Evolutionary conservation across 2,888 invertebrate species (phyloP), one percentile per base, ranked within the genome.

Genomic region (Dryobota labecula): DNA sequence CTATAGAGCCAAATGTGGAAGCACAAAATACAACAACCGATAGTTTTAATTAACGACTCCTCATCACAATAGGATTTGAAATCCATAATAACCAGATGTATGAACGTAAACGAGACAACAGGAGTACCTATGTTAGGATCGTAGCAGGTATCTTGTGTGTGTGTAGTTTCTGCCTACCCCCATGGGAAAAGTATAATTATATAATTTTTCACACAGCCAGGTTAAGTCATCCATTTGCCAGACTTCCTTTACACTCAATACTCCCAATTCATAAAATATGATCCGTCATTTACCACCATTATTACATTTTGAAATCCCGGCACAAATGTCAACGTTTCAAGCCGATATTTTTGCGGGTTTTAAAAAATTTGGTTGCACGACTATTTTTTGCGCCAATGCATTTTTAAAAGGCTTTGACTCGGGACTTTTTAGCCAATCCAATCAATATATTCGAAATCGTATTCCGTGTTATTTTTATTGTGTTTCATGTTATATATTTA

Each of bases 391-490:
- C 45, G 43, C 53, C 60, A 41, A 70, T 84, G 74, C 68, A 81
- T 84, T 83, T 83, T 80, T 73, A 76, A 84, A 84, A 76, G n/a
- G 69, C 70, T 84, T 79, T 76, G 75, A 71, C 57, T 71, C 66
- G 63, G 70, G 20, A 77, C 47, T 71, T 85, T 85, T 84, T 77
- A 74, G 76, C 70, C 62, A 64, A 80, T 77, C 72, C 82, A 76
- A 83, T 80, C 69, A 75, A 64, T 79, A 53, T 70, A 71, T 74
- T 63, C 62, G 60, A 70, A 80, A 69, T 75, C 58, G 41, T 60
- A 66, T 81, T 77, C 33, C 47, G 51, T 67, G 65, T 63, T 68
- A 74, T 77, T 71, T 80, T 71, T 69, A 73, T 64, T 67, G 38
- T 72, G 62, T 73, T 77, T 58, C 54, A 18, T 67, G 43, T 51